These are phyloP conservation scores for Herminia tarsipennalis DNA, from an alignment of 2,888 invertebrate genomes.

Conservation along the genomic window DNA sequence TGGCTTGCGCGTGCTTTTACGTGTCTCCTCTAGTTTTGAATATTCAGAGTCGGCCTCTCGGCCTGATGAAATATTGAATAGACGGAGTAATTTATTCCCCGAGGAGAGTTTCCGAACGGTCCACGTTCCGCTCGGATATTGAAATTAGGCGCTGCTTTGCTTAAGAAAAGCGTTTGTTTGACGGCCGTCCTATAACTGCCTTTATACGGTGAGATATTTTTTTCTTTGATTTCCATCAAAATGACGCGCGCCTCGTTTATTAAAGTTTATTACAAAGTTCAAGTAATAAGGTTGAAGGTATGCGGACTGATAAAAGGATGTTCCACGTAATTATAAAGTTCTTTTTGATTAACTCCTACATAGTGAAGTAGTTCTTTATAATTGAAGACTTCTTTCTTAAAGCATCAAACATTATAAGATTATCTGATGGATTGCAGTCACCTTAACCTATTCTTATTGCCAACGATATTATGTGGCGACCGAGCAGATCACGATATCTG, in stretches of 20 bases:
- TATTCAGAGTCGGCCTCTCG: slow-evolving; percentile 82
- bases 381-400: no score
- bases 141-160: slow-evolving; percentile 84
- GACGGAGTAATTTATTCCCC: slow-evolving; percentile 83
- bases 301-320: neutral
- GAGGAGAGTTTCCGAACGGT: slow-evolving; percentile 81
- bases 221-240: slow-evolving; percentile 46
- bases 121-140: slow-evolving; percentile 81
- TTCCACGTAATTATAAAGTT: neutral
- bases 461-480: no score
- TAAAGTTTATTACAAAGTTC: slow-evolving; percentile 42
- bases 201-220: slow-evolving; percentile 50
- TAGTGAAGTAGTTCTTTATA: no score
- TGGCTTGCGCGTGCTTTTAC: slow-evolving; percentile 85
- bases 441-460: no score
- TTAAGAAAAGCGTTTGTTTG: slow-evolving; percentile 82
- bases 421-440: no score
- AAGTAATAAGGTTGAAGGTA: slow-evolving; percentile 20
- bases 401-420: no score
- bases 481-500: no score
- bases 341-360: neutral
- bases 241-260: slow-evolving; percentile 40
- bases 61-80: slow-evolving; percentile 85
- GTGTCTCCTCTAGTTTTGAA: slow-evolving; percentile 85
- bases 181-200: slow-evolving; percentile 60